Evolutionary conservation across 2,113 vertebrate species (phyloP), one percentile per base, ranked within the genome.

Genomic region (Epinephelus lanceolatus): DNA sequence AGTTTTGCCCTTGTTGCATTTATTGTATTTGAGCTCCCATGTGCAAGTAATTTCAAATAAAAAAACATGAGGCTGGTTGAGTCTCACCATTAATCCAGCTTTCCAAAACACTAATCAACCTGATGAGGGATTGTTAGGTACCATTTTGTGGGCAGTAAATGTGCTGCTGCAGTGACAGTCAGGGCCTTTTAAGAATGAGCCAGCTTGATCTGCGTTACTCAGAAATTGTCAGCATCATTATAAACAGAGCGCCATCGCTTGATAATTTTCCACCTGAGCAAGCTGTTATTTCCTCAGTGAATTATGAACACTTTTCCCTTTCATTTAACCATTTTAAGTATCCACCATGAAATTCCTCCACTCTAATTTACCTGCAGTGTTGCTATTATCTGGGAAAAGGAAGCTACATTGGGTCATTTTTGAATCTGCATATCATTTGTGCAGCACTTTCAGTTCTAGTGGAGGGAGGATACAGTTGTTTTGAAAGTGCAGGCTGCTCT

Each of bases 381-480:
- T 75, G n/a, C 42, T 76, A 57, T 71, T 65, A 71, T 78, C 21
- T 51, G 62, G 59, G 18, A 21, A 77, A 77, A 74, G 69, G 68
- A 2, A 78, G 47, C 63, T 53, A 42, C 45, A 81, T 86, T 18
- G 53, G 53, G 53, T 84, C 21, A 45, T 45, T n/a, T 27, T 25
- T 60, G 4, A 40, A 78, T 83, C n/a, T 76, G 40, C 49, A 71
- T 47, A 37, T 53, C 47, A 13, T 61, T 76, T 78, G 56, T 25
- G 55, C n/a, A 45, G 56, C 33, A 45, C 0, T 57, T 59, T 15
- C 27, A 10, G 23, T 57, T 86, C 21, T 67, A 56, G 45, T 30
- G 8, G 17, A 55, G 11, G 21, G 21, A 25, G 11, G 40, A 27
- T 23, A 5, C 7, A 56, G 23, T 11, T 73, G 13, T 61, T 70